Conservation (phyloP, 2,113 vertebrate species). For the Neogale vison region DNA sequence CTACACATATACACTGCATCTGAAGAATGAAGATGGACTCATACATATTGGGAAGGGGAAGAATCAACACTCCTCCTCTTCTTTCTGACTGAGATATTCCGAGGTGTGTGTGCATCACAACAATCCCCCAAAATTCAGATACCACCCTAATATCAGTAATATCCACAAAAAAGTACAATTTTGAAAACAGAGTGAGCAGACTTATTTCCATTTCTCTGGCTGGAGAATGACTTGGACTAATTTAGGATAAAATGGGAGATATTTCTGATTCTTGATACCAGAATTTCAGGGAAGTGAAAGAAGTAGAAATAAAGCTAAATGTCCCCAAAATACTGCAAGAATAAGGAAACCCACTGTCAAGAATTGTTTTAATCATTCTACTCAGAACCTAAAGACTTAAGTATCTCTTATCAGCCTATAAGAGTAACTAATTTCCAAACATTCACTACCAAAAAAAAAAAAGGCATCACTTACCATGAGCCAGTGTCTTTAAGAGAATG, state of each 20-base stretch:
- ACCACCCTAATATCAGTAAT: background rate
- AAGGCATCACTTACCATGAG: background rate
- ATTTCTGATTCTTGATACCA: conserved; percentile 27
- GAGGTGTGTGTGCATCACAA: background rate
- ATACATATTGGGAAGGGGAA: background rate
- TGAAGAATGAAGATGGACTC: background rate
- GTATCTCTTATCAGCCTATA: background rate
- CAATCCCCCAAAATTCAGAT: conserved; percentile 6
- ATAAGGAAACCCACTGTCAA: background rate
- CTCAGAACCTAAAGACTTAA: background rate
- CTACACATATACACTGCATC: background rate
- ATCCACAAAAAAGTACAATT: background rate
- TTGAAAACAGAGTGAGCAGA: background rate
- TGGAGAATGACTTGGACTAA: background rate
- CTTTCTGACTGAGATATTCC: background rate
- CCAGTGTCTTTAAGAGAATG: background rate
- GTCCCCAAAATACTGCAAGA: background rate
- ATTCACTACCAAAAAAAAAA: background rate
- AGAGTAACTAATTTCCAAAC: background rate
- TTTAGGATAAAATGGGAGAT: background rate
- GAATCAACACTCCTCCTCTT: background rate
- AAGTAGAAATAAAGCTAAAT: conserved; percentile 4
- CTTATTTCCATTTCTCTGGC: background rate
- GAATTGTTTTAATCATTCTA: conserved; percentile 14
- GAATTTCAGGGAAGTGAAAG: background rate